phyloP scores from a whole-genome alignment of 2,113 vertebrate genomes.

The Scomber colias region DNA sequence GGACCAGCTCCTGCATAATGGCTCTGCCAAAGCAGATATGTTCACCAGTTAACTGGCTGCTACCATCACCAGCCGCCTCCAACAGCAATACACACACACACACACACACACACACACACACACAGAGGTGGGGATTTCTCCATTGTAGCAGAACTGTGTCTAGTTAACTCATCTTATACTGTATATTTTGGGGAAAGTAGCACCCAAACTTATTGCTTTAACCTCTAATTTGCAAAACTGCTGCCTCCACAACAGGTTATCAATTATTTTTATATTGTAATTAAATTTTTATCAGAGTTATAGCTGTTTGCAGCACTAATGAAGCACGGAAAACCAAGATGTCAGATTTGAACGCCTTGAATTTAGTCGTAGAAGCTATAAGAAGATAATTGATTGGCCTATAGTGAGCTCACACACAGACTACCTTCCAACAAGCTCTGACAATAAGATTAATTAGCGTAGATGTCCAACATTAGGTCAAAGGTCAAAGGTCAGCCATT shows the following conservation, averaged over 20 bases:
- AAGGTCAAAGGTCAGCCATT: background rate
- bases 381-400: background rate
- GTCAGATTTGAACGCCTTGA: too few species aligned
- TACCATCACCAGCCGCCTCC: conserved; percentile 44
- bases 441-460: background rate
- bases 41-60: conserved; percentile 69
- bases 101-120: background rate
- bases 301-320: background rate
- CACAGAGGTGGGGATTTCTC: conserved; percentile 4
- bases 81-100: conserved; percentile 1
- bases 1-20: conserved; percentile 64
- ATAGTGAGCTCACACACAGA: too few species aligned
- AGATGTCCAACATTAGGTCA: too few species aligned
- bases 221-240: too few species aligned
- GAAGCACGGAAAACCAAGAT: too few species aligned
- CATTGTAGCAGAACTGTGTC: background rate
- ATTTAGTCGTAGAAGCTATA: background rate
- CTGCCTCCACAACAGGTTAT: background rate
- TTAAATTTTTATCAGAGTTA: background rate
- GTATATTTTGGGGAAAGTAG: background rate
- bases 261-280: background rate
- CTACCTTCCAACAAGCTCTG: background rate
- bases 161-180: background rate
- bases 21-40: conserved; percentile 69
- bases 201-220: background rate